A percentile compares a stretch with the other conserved stretches of the same genome.
These are phyloP conservation scores for Cyprinodon variegatus DNA, from an alignment of 2,113 vertebrate genomes.

Conservation along the genomic window DNA sequence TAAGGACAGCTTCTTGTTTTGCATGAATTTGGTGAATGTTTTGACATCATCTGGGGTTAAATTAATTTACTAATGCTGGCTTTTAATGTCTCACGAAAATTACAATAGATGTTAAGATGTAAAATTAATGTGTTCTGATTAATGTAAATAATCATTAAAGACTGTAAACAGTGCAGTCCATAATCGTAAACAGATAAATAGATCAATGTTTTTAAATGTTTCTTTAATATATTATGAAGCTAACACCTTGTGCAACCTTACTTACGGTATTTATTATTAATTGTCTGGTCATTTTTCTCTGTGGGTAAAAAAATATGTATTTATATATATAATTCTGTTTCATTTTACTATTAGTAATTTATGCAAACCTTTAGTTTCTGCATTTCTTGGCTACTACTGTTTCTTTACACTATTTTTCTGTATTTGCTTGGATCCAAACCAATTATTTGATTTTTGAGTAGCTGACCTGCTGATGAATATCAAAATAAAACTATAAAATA, in stretches of 20 bases:
- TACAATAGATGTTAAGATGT: conserved; percentile 1
- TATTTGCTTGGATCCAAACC: conserved; percentile 55
- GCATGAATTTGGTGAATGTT: conserved; percentile 78
- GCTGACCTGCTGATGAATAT: not conserved
- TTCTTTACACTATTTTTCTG: conserved; percentile 43
- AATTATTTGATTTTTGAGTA: conserved; percentile 9
- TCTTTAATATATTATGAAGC: not conserved
- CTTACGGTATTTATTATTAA: not conserved
- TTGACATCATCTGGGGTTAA: conserved; percentile 12
- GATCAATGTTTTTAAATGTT: conserved; percentile 9
- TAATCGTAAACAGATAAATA: not conserved
- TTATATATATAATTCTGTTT: not conserved
- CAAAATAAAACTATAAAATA: not conserved
- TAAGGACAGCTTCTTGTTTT: conserved; percentile 65
- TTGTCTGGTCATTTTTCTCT: conserved; percentile 4
- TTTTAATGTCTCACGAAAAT: conserved; percentile 12
- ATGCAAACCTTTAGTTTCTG: not conserved
- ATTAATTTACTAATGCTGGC: conserved; percentile 11
- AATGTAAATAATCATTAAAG: conserved; percentile 6
- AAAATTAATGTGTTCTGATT: not conserved
- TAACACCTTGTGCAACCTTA: not conserved
- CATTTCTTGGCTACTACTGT: not conserved
- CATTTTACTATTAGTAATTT: not conserved
- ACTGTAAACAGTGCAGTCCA: not conserved
- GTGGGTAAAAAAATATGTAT: conserved; percentile 2